These are phyloP conservation scores for Pseudomyrmex flavicornis DNA, from an alignment of 1,140 invertebrate species.

Conservation along the genomic window DNA sequence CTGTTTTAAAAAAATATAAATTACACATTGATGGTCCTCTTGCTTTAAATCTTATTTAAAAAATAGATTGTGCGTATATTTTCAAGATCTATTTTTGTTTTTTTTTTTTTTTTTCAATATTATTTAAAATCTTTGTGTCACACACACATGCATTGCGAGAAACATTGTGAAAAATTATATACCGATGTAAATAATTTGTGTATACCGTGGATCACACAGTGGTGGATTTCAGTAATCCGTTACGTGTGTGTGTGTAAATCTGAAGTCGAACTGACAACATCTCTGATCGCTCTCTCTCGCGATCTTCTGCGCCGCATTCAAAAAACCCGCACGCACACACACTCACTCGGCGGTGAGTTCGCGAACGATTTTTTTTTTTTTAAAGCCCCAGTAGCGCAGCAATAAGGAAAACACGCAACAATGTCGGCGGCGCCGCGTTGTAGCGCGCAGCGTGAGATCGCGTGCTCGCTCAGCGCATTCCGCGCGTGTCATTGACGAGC, in stretches of 20 bases:
- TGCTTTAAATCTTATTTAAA: too few species aligned
- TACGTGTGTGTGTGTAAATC: background rate
- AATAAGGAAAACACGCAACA: conserved; percentile 27
- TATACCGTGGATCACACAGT: too few species aligned
- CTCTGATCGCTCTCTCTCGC: conserved; percentile 9
- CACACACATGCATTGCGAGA: too few species aligned
- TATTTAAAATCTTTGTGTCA: too few species aligned
- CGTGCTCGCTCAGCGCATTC: conserved; percentile 79
- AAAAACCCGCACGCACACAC: conserved; percentile 10
- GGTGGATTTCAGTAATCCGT: conserved; percentile 23
- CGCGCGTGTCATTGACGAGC: conserved; percentile 79
- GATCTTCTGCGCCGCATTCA: conserved; percentile 3
- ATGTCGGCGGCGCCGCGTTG: conserved; percentile 38
- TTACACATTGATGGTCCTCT: too few species aligned
- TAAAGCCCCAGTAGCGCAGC: background rate
- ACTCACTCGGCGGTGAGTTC: conserved; percentile 6
- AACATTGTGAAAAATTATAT: too few species aligned
- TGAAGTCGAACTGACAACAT: conserved; percentile 3
- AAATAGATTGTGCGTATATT: too few species aligned
- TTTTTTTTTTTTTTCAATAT: too few species aligned
- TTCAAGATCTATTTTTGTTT: too few species aligned
- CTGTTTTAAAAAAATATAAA: too few species aligned
- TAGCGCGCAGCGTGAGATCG: conserved; percentile 57
- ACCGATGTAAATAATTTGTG: too few species aligned
- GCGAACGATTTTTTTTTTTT: conserved; percentile 46